Percentiles rank a stretch among this genome's conserved stretches.
phyloP scores from a whole-genome alignment of 2,888 invertebrate species.

The Drosophila subsilvestris region DNA sequence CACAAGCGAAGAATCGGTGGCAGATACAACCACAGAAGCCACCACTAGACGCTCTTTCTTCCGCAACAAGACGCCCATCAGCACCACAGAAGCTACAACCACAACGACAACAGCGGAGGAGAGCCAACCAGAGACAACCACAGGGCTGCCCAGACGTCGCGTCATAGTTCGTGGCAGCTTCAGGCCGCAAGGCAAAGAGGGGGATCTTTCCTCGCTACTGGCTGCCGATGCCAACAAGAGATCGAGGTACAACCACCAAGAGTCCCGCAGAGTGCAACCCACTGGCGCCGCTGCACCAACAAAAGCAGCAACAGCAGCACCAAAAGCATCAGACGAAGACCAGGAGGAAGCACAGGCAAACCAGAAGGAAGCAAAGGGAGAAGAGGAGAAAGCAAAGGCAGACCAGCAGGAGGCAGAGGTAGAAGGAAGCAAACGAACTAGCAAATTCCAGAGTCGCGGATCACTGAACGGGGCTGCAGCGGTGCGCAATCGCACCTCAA shows the following conservation, averaged over 20 bases:
- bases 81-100: conserved; percentile 11
- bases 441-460: conserved; percentile 14
- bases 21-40: not conserved
- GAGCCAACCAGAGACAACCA: conserved; percentile 23
- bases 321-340: not conserved
- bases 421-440: not conserved
- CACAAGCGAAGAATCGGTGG: not conserved
- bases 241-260: conserved; percentile 1
- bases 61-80: conserved; percentile 13
- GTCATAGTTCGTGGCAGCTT: conserved; percentile 66
- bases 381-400: not conserved
- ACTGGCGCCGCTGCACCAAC: not conserved
- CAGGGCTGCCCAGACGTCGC: conserved; percentile 40
- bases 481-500: conserved; percentile 55
- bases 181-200: conserved; percentile 64
- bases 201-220: conserved; percentile 72
- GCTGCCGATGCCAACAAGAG: conserved; percentile 67
- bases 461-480: conserved; percentile 8
- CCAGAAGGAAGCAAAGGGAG: not conserved
- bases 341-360: not conserved
- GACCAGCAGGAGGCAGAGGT: not conserved
- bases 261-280: not conserved
- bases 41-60: conserved; percentile 27
- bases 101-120: conserved; percentile 7
- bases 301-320: not conserved